These are phyloP conservation scores for Argynnis bischoffii DNA, from an alignment of 2,888 invertebrate species.

Conservation along the genomic window DNA sequence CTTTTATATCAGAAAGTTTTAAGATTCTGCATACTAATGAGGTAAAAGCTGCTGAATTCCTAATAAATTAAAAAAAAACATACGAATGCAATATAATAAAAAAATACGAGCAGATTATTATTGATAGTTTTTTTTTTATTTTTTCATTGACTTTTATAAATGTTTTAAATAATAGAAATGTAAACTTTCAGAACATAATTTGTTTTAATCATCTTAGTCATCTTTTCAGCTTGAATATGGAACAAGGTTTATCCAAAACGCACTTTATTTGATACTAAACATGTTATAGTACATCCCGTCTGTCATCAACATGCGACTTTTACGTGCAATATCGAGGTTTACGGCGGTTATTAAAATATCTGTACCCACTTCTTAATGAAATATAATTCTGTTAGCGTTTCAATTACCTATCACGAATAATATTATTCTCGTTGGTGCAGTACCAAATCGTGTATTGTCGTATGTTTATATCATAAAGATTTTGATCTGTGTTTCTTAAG, in stretches of 20 bases:
- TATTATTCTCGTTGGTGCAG: conserved; percentile 1
- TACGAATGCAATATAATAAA: too few relatives aligned
- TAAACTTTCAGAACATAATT: conserved; percentile 4
- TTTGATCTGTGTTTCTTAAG: too few relatives aligned
- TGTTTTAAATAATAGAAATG: conserved; percentile 3
- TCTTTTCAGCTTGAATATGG: conserved; percentile 49
- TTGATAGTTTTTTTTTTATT: too few relatives aligned
- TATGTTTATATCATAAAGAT: too few relatives aligned
- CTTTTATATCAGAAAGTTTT: conserved; percentile 28
- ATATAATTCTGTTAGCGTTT: conserved; percentile 28
- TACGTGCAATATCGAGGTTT: conserved; percentile 60
- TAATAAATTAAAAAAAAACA: too few relatives aligned
- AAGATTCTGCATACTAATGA: conserved; percentile 30
- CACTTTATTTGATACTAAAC: conserved; percentile 59
- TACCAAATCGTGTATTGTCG: not conserved
- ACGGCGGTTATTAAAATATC: conserved; percentile 44
- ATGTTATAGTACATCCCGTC: conserved; percentile 55
- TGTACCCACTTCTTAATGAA: conserved; percentile 31
- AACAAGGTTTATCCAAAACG: conserved; percentile 58
- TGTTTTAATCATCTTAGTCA: conserved; percentile 3
- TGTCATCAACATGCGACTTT: conserved; percentile 50
- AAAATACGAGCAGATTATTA: too few relatives aligned
- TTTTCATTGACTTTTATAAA: too few relatives aligned
- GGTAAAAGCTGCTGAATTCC: conserved; percentile 27
- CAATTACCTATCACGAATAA: conserved; percentile 15